Base-by-base conservation (phyloP, 2,113 vertebrate species). In the Triplophysa tibetana region DNA sequence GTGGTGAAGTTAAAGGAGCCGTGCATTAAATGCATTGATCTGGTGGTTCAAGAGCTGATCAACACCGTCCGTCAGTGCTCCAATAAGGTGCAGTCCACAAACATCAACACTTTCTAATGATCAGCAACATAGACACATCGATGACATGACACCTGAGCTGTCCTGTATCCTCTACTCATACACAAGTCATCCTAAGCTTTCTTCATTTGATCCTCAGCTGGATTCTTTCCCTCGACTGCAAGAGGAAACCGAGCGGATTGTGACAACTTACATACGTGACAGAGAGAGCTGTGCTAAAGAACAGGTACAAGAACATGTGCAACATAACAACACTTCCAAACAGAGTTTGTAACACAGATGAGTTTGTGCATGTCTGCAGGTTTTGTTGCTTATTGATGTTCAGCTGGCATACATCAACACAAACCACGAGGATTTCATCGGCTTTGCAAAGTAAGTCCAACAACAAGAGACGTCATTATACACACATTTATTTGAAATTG, bases 1-100 rank as follows among this genome's bases (percentile, higher is more conserved):
- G 81, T 98, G 60, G 94, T 98, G 87, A 98, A 98, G 92, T 92
- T 98, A 88, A 98, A 98, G 90, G 94, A 93, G 86, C 97, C 97
- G 2, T 98, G 96, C 67, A 91, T 98, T 82, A 98, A 98, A 72
- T 97, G 96, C 29, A 96, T 98, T 84, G 97, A 98, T 87, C 90
- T 98, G 92, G 97, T 98, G 84, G 98, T 98, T 87, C 96, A 97
- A 91, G 96, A 98, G 86, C 90, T 98, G 76, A 97, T 98, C 73
- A 96, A 93, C 90, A 97, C 96, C 2, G 96, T 98, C 82, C 94
- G 96, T 70, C 96, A 98, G 91, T 98, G 97, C 86, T 95, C 95
- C 88, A 91, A 88, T 86, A 98, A 97, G 96, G 97, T 96, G 92
- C 14, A 14, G 50, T 52, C 43, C 43, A 45, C 43, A 45, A 12